Conservation (phyloP, 2,888 invertebrate species). For the Ophion slaviceki region DNA sequence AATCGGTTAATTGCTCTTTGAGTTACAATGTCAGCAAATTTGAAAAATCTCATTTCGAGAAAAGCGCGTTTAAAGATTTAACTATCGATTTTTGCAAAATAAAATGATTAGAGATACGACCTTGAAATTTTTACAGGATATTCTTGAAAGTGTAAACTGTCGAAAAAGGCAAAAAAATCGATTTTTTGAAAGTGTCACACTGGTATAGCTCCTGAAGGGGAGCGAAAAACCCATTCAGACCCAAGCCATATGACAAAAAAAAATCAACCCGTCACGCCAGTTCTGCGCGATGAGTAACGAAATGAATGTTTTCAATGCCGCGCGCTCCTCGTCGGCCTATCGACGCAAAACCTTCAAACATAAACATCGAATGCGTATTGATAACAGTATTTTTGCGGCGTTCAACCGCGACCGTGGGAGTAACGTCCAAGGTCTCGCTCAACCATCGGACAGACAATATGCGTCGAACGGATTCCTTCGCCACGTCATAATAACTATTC, state of each 20-base stretch:
- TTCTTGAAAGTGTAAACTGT: no score
- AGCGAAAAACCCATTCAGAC: no score
- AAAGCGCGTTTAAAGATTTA: no score
- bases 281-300: not conserved
- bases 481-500: slow-evolving; percentile 6
- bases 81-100: no score
- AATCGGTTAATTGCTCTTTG: no score
- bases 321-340: not conserved
- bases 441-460: slow-evolving; percentile 11
- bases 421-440: slow-evolving; percentile 16
- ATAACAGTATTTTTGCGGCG: slow-evolving; percentile 9
- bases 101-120: no score
- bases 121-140: no score
- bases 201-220: no score
- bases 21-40: no score
- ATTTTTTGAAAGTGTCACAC: no score
- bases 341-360: slow-evolving; percentile 20
- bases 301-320: slow-evolving; percentile 12
- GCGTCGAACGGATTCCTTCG: slow-evolving; percentile 5
- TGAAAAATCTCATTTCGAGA: no score
- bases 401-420: not conserved
- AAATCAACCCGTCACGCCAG: not conserved
- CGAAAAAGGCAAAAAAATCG: no score
- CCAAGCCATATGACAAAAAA: not conserved
- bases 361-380: slow-evolving; percentile 28